A percentile compares a stretch with the other conserved stretches of the same genome.
Conservation (phyloP, 2,888 invertebrate species). For the Seira ritae region DNA sequence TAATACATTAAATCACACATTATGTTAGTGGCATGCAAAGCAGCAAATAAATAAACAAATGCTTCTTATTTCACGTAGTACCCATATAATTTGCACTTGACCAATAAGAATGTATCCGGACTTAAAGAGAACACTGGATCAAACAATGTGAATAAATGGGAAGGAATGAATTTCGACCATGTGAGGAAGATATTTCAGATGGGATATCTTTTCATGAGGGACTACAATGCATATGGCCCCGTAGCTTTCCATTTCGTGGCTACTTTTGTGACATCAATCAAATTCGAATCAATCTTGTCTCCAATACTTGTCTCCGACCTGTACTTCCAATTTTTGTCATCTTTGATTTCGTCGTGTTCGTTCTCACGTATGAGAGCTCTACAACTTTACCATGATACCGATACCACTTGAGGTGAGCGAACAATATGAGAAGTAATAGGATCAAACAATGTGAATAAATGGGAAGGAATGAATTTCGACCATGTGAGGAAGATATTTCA, state of each 20-base stretch:
- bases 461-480: neutral
- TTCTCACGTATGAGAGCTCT: neutral
- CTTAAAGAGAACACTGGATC: too few species aligned
- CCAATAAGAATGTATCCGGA: too few species aligned
- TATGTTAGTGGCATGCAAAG: too few species aligned
- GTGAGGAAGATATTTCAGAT: neutral
- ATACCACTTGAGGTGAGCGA: conserved; percentile 17
- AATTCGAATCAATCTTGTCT: neutral
- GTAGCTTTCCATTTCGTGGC: conserved; percentile 20
- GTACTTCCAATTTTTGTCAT: conserved; percentile 17
- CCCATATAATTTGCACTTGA: too few species aligned
- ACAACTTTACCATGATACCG: conserved; percentile 40
- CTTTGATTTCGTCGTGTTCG: conserved; percentile 20
- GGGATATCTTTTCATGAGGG: conserved; percentile 8
- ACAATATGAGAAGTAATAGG: neutral
- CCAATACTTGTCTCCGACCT: too few species aligned
- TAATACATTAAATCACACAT: too few species aligned
- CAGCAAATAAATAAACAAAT: too few species aligned
- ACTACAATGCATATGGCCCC: conserved; percentile 18
- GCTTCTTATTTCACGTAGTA: too few species aligned
- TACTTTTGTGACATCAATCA: conserved; percentile 24
- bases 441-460: neutral
- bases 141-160: neutral
- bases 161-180: neutral
- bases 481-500: neutral